These are phyloP conservation scores for Hyles vespertilio DNA, from an alignment of 1,140 invertebrate genomes.

Conservation along the genomic window DNA sequence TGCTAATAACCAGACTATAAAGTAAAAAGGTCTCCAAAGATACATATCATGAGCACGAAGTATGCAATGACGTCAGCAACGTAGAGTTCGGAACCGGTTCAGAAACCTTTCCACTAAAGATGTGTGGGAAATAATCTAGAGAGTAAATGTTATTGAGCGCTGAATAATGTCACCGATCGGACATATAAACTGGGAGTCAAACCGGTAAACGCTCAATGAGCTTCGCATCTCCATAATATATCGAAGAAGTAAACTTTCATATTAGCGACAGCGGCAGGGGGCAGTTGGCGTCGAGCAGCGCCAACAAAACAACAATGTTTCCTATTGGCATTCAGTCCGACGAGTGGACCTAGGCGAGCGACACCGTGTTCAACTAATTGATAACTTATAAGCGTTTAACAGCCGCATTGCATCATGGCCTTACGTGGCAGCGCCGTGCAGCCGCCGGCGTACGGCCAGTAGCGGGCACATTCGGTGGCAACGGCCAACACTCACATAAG, in stretches of 20 bases:
- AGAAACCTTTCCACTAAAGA: conserved; percentile 30
- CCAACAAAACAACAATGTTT: too few species aligned
- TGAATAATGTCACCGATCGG: conserved; percentile 9
- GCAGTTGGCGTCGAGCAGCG: neutral
- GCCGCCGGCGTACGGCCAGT: conserved; percentile 17
- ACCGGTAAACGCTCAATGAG: conserved; percentile 9
- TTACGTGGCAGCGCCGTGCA: conserved; percentile 37
- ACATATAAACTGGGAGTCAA: neutral
- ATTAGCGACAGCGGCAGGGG: conserved; percentile 8
- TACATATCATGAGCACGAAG: conserved; percentile 15
- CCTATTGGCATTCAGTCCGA: neutral
- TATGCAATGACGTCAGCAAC: conserved; percentile 23
- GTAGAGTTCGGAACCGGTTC: conserved; percentile 25
- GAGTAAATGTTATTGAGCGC: conserved; percentile 18
- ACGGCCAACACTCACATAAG: conserved; percentile 54
- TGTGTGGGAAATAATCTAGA: conserved; percentile 28
- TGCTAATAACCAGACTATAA: conserved; percentile 11
- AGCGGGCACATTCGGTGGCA: conserved; percentile 58
- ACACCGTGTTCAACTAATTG: conserved; percentile 15
- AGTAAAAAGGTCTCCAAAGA: conserved; percentile 19
- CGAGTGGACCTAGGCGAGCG: conserved; percentile 8
- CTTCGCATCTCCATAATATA: neutral
- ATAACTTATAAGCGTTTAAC: conserved; percentile 26
- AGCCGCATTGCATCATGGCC: conserved; percentile 43
- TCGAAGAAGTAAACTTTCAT: conserved; percentile 18